Conservation (phyloP, 2,888 invertebrate genomes). For the Cactoblastis cactorum region DNA sequence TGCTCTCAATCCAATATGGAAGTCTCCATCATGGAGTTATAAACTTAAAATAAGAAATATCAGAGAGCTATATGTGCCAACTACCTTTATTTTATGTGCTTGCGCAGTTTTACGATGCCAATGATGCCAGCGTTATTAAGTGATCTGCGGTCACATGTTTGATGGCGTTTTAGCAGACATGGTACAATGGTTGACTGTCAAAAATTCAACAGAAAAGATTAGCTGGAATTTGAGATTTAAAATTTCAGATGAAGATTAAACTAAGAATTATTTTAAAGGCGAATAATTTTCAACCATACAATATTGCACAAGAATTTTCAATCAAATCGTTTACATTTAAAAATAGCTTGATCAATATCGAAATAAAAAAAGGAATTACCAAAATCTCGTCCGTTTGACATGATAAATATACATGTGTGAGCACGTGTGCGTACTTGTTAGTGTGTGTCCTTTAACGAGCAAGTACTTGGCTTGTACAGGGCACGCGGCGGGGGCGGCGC, state of each 20-base stretch:
- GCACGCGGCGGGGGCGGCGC: slow-evolving; percentile 70
- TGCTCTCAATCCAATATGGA: too few relatives aligned
- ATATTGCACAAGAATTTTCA: too few relatives aligned
- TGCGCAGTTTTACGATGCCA: slow-evolving; percentile 26
- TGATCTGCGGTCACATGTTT: slow-evolving; percentile 13
- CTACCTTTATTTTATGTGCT: not conserved
- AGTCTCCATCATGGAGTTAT: too few relatives aligned
- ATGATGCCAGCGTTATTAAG: slow-evolving; percentile 29
- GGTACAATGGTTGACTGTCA: not conserved
- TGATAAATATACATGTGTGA: not conserved
- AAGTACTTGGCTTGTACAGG: slow-evolving; percentile 62
- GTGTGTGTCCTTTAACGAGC: slow-evolving; percentile 65
- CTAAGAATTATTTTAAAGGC: too few relatives aligned
- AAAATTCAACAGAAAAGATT: not conserved
- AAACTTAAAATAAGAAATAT: too few relatives aligned
- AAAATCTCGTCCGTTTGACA: not conserved
- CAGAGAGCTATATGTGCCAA: not conserved
- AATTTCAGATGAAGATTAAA: too few relatives aligned
- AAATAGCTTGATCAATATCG: too few relatives aligned
- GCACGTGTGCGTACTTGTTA: slow-evolving; percentile 24
- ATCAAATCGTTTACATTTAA: too few relatives aligned
- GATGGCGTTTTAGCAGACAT: not conserved
- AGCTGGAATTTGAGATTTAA: too few relatives aligned
- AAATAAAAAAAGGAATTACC: too few relatives aligned
- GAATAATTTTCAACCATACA: too few relatives aligned